Conservation (phyloP, 2,888 invertebrate genomes). For the Rhogogaster chlorosoma region DNA sequence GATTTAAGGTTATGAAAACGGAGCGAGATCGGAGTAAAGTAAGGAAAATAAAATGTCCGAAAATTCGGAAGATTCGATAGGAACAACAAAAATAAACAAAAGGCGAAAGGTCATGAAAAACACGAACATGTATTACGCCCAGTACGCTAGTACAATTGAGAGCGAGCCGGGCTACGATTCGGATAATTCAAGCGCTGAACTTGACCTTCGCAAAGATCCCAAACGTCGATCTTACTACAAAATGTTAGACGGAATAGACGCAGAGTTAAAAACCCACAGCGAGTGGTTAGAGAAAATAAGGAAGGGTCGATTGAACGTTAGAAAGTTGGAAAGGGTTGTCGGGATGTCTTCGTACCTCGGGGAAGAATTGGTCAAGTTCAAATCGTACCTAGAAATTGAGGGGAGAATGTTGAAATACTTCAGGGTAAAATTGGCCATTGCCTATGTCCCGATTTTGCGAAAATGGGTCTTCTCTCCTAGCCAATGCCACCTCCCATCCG, state of each 20-base stretch:
- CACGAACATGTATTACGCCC: conserved; percentile 53
- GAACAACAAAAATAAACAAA: neutral
- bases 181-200: conserved; percentile 44
- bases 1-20: neutral
- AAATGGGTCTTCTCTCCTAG: conserved; percentile 54
- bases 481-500: conserved; percentile 47
- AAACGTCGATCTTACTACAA: neutral
- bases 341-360: conserved; percentile 50
- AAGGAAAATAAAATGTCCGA: neutral
- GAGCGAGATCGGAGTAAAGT: too few species aligned
- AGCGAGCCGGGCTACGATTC: conserved; percentile 56
- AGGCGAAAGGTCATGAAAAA: neutral
- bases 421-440: conserved; percentile 44
- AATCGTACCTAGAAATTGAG: conserved; percentile 47
- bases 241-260: neutral
- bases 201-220: neutral
- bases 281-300: conserved; percentile 40
- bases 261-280: conserved; percentile 27
- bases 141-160: conserved; percentile 22
- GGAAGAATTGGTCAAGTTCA: conserved; percentile 48
- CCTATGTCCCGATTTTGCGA: conserved; percentile 45
- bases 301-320: neutral
- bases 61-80: neutral
- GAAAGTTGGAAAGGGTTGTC: neutral
- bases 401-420: conserved; percentile 25